A percentile compares a stretch with the other conserved stretches of the same genome.
Evolutionary conservation across 1,140 invertebrate species (phyloP).

Genomic region (Drosophila nannoptera): DNA sequence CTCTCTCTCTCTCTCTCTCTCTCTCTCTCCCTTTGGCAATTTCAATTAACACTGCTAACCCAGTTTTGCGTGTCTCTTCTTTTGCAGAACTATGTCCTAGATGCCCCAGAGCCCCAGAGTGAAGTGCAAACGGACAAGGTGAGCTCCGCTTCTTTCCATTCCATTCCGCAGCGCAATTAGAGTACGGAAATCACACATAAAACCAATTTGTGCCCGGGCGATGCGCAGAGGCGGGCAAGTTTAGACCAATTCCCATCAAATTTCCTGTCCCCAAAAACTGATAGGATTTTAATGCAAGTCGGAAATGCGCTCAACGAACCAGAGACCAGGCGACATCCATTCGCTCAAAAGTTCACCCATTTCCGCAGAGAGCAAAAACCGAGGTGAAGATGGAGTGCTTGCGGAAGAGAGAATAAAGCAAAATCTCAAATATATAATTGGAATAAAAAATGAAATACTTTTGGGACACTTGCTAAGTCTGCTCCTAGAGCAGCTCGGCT

Average conservation of each 20-base stretch:
- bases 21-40: not conserved
- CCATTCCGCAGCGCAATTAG: conserved; percentile 24
- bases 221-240: conserved; percentile 32
- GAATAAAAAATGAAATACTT: too few relatives aligned
- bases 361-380: conserved; percentile 22
- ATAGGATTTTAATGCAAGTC: conserved; percentile 64
- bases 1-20: not conserved
- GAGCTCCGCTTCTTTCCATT: conserved; percentile 26
- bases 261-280: conserved; percentile 54
- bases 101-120: conserved; percentile 31
- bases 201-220: conserved; percentile 55
- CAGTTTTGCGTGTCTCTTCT: conserved; percentile 29
- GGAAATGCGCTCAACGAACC: conserved; percentile 63
- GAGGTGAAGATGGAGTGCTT: not conserved
- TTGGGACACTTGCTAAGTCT: too few relatives aligned
- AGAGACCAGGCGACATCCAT: conserved; percentile 42
- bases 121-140: conserved; percentile 33
- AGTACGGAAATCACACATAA: conserved; percentile 61
- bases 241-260: conserved; percentile 63
- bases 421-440: too few relatives aligned
- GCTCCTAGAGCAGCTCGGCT: not conserved
- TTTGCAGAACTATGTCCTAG: conserved; percentile 63
- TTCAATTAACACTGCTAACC: conserved; percentile 47
- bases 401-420: too few relatives aligned
- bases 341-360: conserved; percentile 45